Conservation (phyloP, 2,797 vertebrate species). For the Tangara arthus region DNA sequence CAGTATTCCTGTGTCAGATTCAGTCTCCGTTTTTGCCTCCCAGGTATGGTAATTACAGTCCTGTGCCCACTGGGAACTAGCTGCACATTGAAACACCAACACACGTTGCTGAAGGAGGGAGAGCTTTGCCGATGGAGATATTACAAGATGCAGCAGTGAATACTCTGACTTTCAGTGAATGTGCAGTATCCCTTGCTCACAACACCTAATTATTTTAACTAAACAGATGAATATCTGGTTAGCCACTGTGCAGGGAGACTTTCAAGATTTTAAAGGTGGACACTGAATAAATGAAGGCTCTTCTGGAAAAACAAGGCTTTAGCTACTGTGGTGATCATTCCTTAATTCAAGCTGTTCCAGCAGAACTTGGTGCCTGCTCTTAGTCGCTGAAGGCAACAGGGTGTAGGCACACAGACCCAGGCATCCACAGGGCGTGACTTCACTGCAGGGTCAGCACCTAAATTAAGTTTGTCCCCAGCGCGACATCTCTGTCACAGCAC, state of each 20-base stretch:
- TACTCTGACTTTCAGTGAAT: not conserved
- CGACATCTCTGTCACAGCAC: conserved; percentile 19
- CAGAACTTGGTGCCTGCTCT: not conserved
- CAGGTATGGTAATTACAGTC: conserved; percentile 30
- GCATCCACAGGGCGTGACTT: not conserved
- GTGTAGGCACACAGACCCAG: not conserved
- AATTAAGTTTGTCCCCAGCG: not conserved
- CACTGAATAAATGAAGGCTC: not conserved
- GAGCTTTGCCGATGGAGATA: not conserved
- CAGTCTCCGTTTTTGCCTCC: not conserved
- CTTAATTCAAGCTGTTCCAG: not conserved
- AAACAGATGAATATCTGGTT: not conserved
- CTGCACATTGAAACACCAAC: not conserved
- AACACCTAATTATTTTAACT: not conserved
- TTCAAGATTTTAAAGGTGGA: not conserved
- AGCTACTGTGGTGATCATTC: rapidly evolving
- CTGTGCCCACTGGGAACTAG: conserved; percentile 1
- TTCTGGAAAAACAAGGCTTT: not conserved
- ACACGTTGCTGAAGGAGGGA: not conserved
- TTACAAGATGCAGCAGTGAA: not conserved
- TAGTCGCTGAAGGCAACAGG: not conserved
- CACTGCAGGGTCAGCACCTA: not conserved
- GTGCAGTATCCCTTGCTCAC: not conserved
- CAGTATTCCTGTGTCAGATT: not conserved
- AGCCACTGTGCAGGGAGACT: not conserved